These are phyloP conservation scores for Urocolius indicus DNA, from an alignment of 2,113 vertebrate genomes.

Conservation along the genomic window DNA sequence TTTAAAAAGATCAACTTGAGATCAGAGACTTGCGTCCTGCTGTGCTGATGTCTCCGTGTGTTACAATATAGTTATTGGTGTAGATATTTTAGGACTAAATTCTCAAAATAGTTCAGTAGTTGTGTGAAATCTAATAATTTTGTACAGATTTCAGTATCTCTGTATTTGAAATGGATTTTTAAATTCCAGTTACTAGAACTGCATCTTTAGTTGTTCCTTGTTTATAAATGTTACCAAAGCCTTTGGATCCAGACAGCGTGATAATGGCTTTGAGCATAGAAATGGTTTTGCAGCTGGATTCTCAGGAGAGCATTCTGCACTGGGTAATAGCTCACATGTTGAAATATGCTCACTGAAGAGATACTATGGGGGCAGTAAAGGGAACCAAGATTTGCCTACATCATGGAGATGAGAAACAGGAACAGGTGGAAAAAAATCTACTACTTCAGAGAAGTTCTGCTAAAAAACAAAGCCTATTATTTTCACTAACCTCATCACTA, in stretches of 20 bases:
- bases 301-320: neutral
- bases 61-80: slow-evolving; percentile 47
- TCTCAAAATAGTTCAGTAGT: slow-evolving; percentile 48
- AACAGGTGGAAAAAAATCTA: neutral
- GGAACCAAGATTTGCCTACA: neutral
- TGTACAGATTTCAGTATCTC: slow-evolving; percentile 50
- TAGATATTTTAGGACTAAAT: slow-evolving; percentile 62
- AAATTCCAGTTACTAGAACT: slow-evolving; percentile 21
- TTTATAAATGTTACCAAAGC: slow-evolving; percentile 34
- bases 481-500: neutral
- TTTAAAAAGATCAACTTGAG: slow-evolving; percentile 58
- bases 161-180: slow-evolving; percentile 67
- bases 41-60: slow-evolving; percentile 46
- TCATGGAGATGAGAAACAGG: neutral
- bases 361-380: neutral
- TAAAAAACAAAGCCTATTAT: neutral
- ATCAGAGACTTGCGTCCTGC: slow-evolving; percentile 37
- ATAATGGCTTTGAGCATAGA: slow-evolving; percentile 40
- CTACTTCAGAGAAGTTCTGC: slow-evolving; percentile 32
- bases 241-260: slow-evolving; percentile 14
- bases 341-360: slow-evolving; percentile 19
- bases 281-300: slow-evolving; percentile 39
- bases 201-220: slow-evolving; percentile 9
- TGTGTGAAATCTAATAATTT: slow-evolving; percentile 68
- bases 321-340: slow-evolving; percentile 8